Evolutionary conservation across 2,888 invertebrate species (phyloP).

Genomic region (Sphecodes monilicornis): DNA sequence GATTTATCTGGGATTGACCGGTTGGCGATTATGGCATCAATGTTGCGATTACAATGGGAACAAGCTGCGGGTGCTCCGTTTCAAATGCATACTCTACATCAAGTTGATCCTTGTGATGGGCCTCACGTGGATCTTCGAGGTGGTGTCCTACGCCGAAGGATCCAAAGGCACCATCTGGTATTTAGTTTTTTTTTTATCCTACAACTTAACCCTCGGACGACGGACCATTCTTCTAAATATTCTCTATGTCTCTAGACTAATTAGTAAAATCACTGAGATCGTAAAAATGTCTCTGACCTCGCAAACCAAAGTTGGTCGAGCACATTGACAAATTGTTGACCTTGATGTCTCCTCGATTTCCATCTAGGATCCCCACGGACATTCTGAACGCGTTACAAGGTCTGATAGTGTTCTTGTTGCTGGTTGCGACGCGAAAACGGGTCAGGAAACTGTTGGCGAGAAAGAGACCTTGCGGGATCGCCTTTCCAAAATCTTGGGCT

Average conservation of each 20-base stretch:
- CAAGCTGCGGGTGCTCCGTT: constrained; percentile 83
- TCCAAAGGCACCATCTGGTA: constrained; percentile 78
- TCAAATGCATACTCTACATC: constrained; percentile 87
- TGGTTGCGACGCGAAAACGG: constrained; percentile 84
- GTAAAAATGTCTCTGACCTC: neutral
- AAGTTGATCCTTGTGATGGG: constrained; percentile 90
- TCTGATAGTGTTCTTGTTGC: constrained; percentile 83
- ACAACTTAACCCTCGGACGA: neutral
- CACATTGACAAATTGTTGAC: neutral
- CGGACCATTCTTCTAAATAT: neutral
- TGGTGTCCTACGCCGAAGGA: constrained; percentile 83
- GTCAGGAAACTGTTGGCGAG: constrained; percentile 84
- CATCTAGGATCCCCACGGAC: constrained; percentile 82
- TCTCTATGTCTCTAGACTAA: too few relatives aligned
- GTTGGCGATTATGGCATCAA: constrained; percentile 86
- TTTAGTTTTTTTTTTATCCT: neutral
- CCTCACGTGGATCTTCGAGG: constrained; percentile 90
- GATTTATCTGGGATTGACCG: constrained; percentile 87
- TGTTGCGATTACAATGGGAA: constrained; percentile 85
- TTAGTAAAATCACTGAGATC: too few relatives aligned
- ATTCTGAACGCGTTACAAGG: constrained; percentile 84
- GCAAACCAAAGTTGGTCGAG: neutral
- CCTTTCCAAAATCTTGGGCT: constrained; percentile 82
- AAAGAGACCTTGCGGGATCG: constrained; percentile 79
- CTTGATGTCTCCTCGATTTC: neutral